Base-by-base conservation (phyloP, 2,113 vertebrate genomes). In the Onychostoma macrolepis region DNA sequence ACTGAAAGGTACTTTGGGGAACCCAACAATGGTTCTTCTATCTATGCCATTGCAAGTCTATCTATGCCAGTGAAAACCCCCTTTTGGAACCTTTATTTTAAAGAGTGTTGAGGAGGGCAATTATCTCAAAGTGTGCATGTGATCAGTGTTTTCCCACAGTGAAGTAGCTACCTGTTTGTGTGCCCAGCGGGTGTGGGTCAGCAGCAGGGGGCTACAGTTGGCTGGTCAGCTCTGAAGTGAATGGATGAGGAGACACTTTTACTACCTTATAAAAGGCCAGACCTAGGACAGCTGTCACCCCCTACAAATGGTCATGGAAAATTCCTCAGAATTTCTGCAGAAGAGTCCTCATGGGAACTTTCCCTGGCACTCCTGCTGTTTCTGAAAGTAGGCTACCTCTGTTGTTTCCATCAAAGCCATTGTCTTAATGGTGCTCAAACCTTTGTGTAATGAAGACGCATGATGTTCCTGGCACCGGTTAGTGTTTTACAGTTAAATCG, bases 201-300 rank as follows among this genome's bases (percentile, higher is more conserved):
- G 30, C 82, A 90, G 83, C 89, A 86, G 87, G 87, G 86, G 87
- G 45, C 58, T 87, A 74, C 72, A 87, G 79, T 90, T 87, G 86
- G 56, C 79, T 58, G 26, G 12, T 69, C 74, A 80, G 33, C 36
- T 90, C 67, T 43, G 38, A 33, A 83, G 86, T 87, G 74, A 12
- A 76, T 58, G 19, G 86, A 77, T 88, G 87, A 43, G 84, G 80
- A 87, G 78, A 86, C 76, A 89, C 63, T 85, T 89, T 90, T 87
- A 90, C 86, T 87, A 71, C 85, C 89, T 80, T 87, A 81, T 89
- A 87, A 90, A 86, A 85, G 61, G 45, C 24, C 71, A 74, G 83
- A 87, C 77, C 74, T 75, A 75, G 72, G 87, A 87, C 83, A 87
- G 83, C 83, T 86, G 87, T 89, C 87, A 86, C 80, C 83, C 85